A percentile compares a stretch with the other conserved stretches of the same genome.
Conservation (phyloP, 2,888 invertebrate genomes). For the Chloroclystis v-ata region DNA sequence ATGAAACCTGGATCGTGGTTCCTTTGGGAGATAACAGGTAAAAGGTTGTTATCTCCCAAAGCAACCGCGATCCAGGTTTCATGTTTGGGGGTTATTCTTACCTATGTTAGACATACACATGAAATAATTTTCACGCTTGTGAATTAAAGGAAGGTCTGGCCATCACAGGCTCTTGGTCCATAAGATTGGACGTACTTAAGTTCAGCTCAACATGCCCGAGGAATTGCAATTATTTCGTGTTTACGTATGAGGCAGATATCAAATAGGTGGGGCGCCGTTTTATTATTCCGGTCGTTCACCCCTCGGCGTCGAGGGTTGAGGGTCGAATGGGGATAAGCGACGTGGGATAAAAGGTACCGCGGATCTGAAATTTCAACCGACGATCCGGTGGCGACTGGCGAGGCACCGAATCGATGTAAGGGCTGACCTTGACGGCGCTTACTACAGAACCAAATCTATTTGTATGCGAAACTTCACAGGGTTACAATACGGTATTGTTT, state of each 20-base stretch:
- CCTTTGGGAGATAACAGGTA: too few relatives aligned
- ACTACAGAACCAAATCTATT: background rate
- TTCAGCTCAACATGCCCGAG: too few relatives aligned
- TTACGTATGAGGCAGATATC: slow-evolving; percentile 13
- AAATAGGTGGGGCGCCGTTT: slow-evolving; percentile 19
- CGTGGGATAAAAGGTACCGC: slow-evolving; percentile 11
- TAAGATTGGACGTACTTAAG: background rate
- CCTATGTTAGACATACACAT: too few relatives aligned
- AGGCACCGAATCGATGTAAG: background rate
- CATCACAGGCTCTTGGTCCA: too few relatives aligned
- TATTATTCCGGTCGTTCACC: slow-evolving; percentile 27
- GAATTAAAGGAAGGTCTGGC: too few relatives aligned
- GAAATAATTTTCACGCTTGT: too few relatives aligned
- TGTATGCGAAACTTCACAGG: background rate
- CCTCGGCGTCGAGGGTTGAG: slow-evolving; percentile 12
- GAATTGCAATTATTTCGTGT: slow-evolving; percentile 6
- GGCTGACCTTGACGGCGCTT: background rate
- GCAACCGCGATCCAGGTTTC: too few relatives aligned
- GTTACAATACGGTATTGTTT: too few relatives aligned
- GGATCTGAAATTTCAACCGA: background rate
- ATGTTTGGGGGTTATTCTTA: too few relatives aligned
- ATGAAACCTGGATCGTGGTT: too few relatives aligned
- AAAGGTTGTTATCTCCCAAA: too few relatives aligned
- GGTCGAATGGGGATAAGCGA: slow-evolving; percentile 17
- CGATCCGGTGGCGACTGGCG: background rate